Evolutionary conservation across 2,113 vertebrate species (phyloP), one percentile per base, ranked within the genome.

Genomic region (Lanius collurio): DNA sequence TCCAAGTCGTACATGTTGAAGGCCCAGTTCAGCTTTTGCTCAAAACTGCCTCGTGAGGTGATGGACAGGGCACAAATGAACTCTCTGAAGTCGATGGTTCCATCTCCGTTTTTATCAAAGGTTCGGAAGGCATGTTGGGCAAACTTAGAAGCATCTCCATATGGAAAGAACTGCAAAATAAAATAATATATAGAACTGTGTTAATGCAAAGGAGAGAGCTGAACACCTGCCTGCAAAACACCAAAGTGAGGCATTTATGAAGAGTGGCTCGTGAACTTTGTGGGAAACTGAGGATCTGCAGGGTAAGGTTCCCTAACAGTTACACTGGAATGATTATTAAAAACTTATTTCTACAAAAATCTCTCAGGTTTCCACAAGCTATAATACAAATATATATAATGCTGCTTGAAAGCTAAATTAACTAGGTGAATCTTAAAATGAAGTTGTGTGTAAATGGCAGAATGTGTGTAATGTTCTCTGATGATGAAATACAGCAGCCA

Each of bases 1-100:
- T 99, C 99, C 97, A 99, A 97, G 97, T 99, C 99, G 0, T 99
- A 99, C 99, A 99, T 99, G 97, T 99, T 99, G 98, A 99, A 99
- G 94, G 99, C 99, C 99, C 99, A 99, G 97, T 99, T 99, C 79
- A 99, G 98, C 95, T 99, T 99, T 98, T 99, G 99, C 98, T 99
- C 99, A 44, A 99, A 99, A 95, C 99, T 99, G 90, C 99, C 99
- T 74, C 99, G 97, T 49, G 99, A 99, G 86, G 99, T 99, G 98
- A 99, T 99, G 97, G 99, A 99, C 93, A 99, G 97, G 0, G 99
- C 99, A 3, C 99, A 99, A 97, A 99, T 99, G 97, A 99, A 99
- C 99, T 99, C 99, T 98, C 99, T 98, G 98, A 99, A 99, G 98
- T 99, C 99, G 5, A 99, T 99, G 97, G 99, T 99, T 89, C 99